Conservation (phyloP, 2,797 vertebrate genomes). For the Alauda arvensis region DNA sequence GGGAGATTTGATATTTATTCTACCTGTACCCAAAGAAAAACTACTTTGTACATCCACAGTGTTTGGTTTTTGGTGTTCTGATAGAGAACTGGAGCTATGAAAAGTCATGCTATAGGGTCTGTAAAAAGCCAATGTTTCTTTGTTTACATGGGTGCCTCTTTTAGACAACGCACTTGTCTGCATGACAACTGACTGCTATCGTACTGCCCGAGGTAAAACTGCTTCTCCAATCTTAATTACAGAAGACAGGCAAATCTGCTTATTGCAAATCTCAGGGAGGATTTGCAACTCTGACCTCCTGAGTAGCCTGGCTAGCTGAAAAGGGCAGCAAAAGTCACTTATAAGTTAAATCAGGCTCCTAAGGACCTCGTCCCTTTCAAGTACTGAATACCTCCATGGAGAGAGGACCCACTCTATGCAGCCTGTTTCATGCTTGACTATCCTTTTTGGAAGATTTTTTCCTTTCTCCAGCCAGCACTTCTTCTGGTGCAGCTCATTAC, state of each 20-base stretch:
- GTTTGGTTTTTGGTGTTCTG: not conserved
- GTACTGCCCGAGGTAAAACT: not conserved
- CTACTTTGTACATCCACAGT: fast-evolving
- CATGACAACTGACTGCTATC: not conserved
- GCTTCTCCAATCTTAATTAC: slow-evolving; percentile 2
- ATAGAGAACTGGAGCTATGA: not conserved
- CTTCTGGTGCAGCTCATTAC: not conserved
- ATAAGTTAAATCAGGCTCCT: not conserved
- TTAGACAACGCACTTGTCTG: not conserved
- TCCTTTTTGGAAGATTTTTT: not conserved
- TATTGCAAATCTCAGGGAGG: not conserved
- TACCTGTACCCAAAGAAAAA: fast-evolving
- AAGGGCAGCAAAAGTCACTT: not conserved
- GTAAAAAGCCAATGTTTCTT: not conserved
- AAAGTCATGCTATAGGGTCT: not conserved
- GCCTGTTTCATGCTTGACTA: not conserved
- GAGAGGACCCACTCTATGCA: not conserved
- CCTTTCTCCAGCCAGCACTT: not conserved
- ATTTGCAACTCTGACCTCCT: not conserved
- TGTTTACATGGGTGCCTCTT: not conserved
- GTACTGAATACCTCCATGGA: not conserved
- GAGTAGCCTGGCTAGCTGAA: not conserved
- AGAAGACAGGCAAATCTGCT: not conserved
- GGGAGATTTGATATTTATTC: not conserved
- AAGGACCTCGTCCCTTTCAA: not conserved